These are phyloP conservation scores for Drosophila erecta DNA, from an alignment of 1,140 invertebrate genomes.

Conservation along the genomic window DNA sequence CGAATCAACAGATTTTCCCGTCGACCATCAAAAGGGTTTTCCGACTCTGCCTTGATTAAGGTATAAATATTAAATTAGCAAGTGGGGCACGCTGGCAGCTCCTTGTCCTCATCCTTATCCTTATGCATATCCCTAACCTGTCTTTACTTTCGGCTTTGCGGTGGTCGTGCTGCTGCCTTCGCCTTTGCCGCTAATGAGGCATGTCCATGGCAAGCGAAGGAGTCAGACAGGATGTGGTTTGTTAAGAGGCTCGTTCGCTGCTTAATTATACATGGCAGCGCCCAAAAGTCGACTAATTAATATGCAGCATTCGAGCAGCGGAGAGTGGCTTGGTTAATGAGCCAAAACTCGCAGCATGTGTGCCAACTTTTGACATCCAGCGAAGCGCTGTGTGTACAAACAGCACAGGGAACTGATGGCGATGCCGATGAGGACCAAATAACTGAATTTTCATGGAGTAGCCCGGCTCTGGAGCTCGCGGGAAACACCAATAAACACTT, in stretches of 20 bases:
- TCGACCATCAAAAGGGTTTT: slow-evolving; percentile 53
- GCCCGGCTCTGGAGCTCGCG: slow-evolving; percentile 37
- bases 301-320: slow-evolving; percentile 60
- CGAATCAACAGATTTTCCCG: slow-evolving; percentile 67
- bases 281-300: slow-evolving; percentile 81
- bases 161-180: background rate
- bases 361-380: slow-evolving; percentile 69
- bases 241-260: slow-evolving; percentile 55
- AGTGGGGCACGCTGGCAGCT: slow-evolving; percentile 9
- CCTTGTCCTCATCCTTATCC: background rate
- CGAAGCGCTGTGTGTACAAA: slow-evolving; percentile 43
- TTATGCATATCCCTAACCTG: slow-evolving; percentile 7
- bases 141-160: slow-evolving; percentile 8
- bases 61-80: slow-evolving; percentile 82
- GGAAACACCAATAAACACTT: slow-evolving; percentile 78
- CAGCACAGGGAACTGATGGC: background rate
- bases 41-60: slow-evolving; percentile 68
- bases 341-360: slow-evolving; percentile 74
- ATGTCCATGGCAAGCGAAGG: slow-evolving; percentile 47
- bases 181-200: slow-evolving; percentile 61
- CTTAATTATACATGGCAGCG: slow-evolving; percentile 80
- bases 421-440: slow-evolving; percentile 38
- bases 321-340: slow-evolving; percentile 69
- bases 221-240: slow-evolving; percentile 71
- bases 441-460: slow-evolving; percentile 80